These are phyloP conservation scores for Sciurus niger DNA, from an alignment of 2,113 vertebrate genomes.

Conservation along the genomic window DNA sequence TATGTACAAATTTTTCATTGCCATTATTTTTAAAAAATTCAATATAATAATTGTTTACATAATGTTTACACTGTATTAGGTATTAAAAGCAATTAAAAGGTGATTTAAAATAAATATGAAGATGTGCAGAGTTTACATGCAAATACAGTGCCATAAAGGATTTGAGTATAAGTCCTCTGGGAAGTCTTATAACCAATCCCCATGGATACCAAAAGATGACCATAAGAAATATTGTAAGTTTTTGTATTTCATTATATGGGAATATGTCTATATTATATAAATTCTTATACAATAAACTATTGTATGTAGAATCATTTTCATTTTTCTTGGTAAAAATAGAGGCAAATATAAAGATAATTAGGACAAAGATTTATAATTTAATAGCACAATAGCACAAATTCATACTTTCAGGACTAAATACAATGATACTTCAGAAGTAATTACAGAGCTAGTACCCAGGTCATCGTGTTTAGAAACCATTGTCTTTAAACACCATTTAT, in stretches of 20 bases:
- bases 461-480: neutral
- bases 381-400: neutral
- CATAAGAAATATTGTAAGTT: neutral
- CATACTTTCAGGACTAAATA: neutral
- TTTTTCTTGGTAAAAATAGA: neutral
- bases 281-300: neutral
- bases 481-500: neutral
- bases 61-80: neutral
- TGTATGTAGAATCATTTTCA: neutral
- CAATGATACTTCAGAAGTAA: neutral
- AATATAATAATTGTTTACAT: neutral
- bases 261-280: neutral
- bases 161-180: too few species aligned
- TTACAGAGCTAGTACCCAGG: neutral
- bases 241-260: neutral
- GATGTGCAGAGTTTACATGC: neutral
- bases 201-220: too few species aligned
- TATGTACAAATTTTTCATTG: neutral
- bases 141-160: too few species aligned
- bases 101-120: neutral
- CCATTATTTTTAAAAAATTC: neutral
- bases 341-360: neutral
- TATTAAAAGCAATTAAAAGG: neutral
- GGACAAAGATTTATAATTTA: neutral
- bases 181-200: fast-evolving